A percentile compares a stretch with the other conserved stretches of the same genome.
These are phyloP conservation scores for Eolophus roseicapilla DNA, from an alignment of 2,113 vertebrate genomes.

Conservation along the genomic window DNA sequence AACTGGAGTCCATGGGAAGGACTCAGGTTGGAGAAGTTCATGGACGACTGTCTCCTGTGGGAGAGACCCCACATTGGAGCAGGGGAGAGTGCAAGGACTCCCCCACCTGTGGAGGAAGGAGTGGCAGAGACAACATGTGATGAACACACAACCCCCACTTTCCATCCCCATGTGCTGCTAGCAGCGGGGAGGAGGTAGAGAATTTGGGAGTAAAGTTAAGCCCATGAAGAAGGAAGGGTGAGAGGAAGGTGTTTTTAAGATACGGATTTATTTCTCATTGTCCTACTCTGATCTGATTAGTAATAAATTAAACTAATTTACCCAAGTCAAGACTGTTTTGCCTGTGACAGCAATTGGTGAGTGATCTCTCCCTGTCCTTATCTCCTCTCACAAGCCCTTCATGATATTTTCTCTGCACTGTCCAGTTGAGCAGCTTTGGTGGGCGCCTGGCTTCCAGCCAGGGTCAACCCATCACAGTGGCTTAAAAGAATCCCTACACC, in stretches of 20 bases:
- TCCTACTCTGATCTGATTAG: not conserved
- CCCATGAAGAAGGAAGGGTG: not conserved
- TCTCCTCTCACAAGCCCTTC: not conserved
- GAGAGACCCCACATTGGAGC: not conserved
- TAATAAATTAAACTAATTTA: not conserved
- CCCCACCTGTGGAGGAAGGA: not conserved
- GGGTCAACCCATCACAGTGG: not conserved
- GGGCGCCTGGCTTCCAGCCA: not conserved
- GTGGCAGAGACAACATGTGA: not conserved
- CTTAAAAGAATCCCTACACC: not conserved
- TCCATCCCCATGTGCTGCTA: not conserved
- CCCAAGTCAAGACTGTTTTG: not conserved
- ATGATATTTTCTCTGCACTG: not conserved
- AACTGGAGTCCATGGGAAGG: not conserved
- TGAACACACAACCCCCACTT: not conserved
- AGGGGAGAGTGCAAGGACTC: not conserved
- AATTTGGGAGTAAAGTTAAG: not conserved
- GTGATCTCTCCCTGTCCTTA: not conserved
- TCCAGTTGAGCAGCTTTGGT: not conserved
- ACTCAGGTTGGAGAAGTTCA: not conserved
- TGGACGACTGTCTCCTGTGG: not conserved
- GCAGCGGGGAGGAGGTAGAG: not conserved
- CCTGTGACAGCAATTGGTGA: not conserved
- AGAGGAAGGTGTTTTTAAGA: not conserved
- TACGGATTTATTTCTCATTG: not conserved